Base-by-base conservation (phyloP, 1,140 invertebrate genomes). In the Rhopalosiphum padi region DNA sequence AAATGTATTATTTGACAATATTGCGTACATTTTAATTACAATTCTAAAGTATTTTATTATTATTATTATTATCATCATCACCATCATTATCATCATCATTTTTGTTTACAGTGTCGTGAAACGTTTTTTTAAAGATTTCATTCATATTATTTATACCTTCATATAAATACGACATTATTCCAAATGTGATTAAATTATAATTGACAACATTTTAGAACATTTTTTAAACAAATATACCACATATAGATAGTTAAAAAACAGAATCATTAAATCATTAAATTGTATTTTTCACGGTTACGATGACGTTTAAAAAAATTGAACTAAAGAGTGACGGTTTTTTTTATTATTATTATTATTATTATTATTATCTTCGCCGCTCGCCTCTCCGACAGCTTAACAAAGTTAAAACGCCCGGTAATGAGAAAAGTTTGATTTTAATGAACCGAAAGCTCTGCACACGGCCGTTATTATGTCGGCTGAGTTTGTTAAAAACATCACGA, bases 361-460 rank as follows among this genome's bases (percentile, higher is more conserved):
- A 85, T 93, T 93, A 86, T 85, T 83, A 53, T 92, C 91, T 92
- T 53, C 35, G 35, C 55, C 15, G 60, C 60, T n/a, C n/a, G 43
- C 43, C 41, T 91, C 48, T 91, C 91, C n/a, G 91, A 92, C 68
- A 92, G 68, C 55, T 91, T 77, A 82, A 92, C 91, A 92, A 83
- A 92, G 91, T 92, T 83, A 82, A 92, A 92, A 91, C 55, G 60
- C 55, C 46, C 60, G 90, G 60, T 91, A 91, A 91, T 91, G 90
- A 91, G 90, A 91, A 91, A 91, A 91, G 90, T 91, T 91, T 91
- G 90, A 77, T 91, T 91, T 91, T 91, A 91, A 91, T 91, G 90
- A 91, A 77, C 90, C 43, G 41, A 91, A 91, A 82, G 90, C 90
- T 68, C 35, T 46, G 90, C 90, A 89, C 87, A 89, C 48, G 87